phyloP scores from a whole-genome alignment of 2,797 vertebrate genomes.

The Vipera latastei region DNA sequence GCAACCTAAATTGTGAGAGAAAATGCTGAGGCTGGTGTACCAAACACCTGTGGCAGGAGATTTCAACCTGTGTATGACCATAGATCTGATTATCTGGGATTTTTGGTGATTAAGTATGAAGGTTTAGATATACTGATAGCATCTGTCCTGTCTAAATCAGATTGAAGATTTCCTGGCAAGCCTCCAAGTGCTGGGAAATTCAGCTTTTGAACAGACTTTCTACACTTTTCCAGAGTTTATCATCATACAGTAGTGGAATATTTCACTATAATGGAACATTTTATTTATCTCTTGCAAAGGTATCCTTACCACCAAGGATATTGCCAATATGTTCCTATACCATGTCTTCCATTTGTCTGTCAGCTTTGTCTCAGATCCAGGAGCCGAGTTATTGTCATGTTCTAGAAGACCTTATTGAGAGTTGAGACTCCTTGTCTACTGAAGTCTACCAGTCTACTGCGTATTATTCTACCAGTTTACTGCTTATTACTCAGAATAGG shows the following conservation, averaged over 20 bases:
- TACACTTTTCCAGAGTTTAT: not conserved
- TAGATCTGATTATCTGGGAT: not conserved
- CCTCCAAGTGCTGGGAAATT: not conserved
- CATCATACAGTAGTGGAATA: not conserved
- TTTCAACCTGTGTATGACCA: not conserved
- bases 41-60: not conserved
- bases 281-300: not conserved
- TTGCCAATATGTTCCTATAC: not conserved
- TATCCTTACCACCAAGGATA: not conserved
- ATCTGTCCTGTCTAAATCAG: not conserved
- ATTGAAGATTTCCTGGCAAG: not conserved
- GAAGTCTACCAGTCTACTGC: not conserved
- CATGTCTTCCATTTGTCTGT: not conserved
- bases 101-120: not conserved
- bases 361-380: not conserved
- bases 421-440: not conserved
- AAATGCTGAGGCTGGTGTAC: not conserved
- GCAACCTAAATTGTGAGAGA: not conserved
- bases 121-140: not conserved
- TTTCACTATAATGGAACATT: not conserved
- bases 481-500: not conserved
- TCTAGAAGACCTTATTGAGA: not conserved
- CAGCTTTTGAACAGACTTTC: not conserved
- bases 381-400: not conserved
- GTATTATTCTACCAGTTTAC: not conserved